phyloP scores from a whole-genome alignment of 2,113 vertebrate genomes.

The Prunella himalayana region DNA sequence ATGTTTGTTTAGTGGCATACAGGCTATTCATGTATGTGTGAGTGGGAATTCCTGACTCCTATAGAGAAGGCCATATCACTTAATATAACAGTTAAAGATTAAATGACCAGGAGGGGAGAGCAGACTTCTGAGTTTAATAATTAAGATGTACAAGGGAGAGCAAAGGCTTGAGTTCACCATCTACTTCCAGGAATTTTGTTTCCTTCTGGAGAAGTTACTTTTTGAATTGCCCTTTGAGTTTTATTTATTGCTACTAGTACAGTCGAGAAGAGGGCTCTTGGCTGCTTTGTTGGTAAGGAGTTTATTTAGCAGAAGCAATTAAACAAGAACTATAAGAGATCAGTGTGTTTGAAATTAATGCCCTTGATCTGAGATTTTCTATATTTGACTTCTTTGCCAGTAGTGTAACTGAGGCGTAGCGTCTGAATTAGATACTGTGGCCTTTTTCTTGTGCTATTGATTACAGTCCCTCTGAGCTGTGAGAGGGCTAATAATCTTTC shows the following conservation, averaged over 20 bases:
- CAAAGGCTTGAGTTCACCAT: not conserved
- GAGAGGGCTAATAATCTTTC: not conserved
- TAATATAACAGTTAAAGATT: not conserved
- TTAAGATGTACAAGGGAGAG: not conserved
- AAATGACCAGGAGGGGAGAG: not conserved
- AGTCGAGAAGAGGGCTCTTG: not conserved
- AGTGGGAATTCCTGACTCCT: not conserved
- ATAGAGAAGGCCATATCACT: not conserved
- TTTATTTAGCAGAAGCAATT: not conserved
- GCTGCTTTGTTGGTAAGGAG: not conserved
- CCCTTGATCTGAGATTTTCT: not conserved
- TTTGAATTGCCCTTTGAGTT: not conserved
- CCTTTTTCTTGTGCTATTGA: not conserved
- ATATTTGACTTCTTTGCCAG: not conserved
- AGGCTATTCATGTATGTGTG: not conserved
- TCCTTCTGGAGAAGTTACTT: not conserved
- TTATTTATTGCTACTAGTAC: not conserved
- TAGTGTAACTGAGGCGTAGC: not conserved
- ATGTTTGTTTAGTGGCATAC: not conserved
- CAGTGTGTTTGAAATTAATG: not conserved
- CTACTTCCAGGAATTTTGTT: not conserved
- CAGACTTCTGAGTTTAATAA: not conserved
- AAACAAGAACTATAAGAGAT: not conserved
- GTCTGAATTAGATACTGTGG: not conserved
- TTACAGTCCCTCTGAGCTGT: not conserved